phyloP scores from a whole-genome alignment of 2,113 vertebrate genomes.

The Rhipidura dahli region DNA sequence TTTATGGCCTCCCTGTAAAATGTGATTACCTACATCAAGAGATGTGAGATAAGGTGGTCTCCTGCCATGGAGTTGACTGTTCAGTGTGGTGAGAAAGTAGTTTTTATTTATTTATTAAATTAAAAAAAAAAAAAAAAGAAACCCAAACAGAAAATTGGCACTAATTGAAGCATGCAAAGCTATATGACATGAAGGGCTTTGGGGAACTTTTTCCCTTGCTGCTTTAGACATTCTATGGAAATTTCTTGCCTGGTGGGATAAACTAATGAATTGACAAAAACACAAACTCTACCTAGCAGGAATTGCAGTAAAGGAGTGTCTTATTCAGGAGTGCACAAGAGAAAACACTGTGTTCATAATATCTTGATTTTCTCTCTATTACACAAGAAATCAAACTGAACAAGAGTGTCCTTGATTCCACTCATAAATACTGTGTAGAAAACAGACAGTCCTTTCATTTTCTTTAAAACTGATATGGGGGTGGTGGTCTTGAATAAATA shows the following conservation, averaged over 20 bases:
- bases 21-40: not conserved
- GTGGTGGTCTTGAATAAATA: not conserved
- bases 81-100: not conserved
- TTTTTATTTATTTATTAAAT: not conserved
- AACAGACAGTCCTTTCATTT: not conserved
- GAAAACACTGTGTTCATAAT: not conserved
- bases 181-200: not conserved
- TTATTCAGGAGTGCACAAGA: not conserved
- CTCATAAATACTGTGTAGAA: not conserved
- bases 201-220: not conserved
- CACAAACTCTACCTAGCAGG: not conserved
- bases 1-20: not conserved
- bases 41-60: not conserved
- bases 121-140: not conserved
- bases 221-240: not conserved
- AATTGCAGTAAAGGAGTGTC: not conserved
- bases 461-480: not conserved
- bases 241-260: not conserved
- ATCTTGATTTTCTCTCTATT: not conserved
- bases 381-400: not conserved
- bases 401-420: not conserved
- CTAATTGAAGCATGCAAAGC: not conserved
- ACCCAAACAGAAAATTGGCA: not conserved
- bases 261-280: not conserved
- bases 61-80: not conserved